phyloP scores from a whole-genome alignment of 2,113 vertebrate genomes.

The Esox niger region DNA sequence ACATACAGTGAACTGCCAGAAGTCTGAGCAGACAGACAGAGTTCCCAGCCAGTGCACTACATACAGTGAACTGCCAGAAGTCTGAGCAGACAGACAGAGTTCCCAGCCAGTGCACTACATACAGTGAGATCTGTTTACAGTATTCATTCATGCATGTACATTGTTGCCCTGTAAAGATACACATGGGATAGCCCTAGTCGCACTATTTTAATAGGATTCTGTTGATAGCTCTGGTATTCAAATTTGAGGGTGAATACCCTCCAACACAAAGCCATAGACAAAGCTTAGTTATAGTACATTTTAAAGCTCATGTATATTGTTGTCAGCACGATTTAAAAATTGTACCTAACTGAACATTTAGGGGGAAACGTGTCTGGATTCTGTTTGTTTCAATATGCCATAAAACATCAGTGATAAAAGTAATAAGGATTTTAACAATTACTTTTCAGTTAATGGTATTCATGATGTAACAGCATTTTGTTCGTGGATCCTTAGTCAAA shows the following conservation, averaged over 20 bases:
- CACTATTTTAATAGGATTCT: slow-evolving; percentile 24
- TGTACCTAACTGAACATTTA: neutral
- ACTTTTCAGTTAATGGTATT: neutral
- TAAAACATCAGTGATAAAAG: neutral
- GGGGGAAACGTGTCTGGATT: neutral
- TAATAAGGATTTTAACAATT: neutral
- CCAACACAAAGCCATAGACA: slow-evolving; percentile 62
- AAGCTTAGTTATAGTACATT: slow-evolving; percentile 19
- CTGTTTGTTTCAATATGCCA: neutral
- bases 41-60: neutral
- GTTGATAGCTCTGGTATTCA: neutral
- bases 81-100: neutral
- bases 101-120: neutral
- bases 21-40: neutral
- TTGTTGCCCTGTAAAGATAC: slow-evolving; percentile 21
- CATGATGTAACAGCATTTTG: neutral
- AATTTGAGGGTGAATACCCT: slow-evolving; percentile 53
- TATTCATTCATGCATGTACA: slow-evolving; percentile 22
- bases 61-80: neutral
- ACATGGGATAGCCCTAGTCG: slow-evolving; percentile 23
- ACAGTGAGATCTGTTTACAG: slow-evolving; percentile 59
- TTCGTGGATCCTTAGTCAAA: neutral
- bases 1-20: neutral
- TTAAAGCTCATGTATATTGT: slow-evolving; percentile 8
- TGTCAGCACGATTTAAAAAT: neutral